Conservation (phyloP, 2,797 vertebrate genomes). For the Mus spretus region DNA sequence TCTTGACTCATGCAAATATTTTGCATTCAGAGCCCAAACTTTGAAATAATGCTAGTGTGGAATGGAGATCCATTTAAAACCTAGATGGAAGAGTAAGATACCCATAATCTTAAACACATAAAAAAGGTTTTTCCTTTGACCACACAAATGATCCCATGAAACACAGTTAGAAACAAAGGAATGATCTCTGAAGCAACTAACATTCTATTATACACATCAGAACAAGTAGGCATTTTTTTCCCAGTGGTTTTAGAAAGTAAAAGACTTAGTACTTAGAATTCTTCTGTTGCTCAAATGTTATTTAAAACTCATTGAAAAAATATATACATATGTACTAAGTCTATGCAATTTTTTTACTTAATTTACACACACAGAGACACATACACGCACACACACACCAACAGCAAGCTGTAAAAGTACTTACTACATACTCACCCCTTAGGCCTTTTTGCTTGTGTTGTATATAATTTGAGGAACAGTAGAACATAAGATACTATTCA, state of each 20-base stretch:
- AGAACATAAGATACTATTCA: conserved; percentile 84
- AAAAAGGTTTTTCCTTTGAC: neutral
- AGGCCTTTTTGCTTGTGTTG: conserved; percentile 63
- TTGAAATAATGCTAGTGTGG: neutral
- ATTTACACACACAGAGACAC: neutral
- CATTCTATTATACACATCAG: neutral
- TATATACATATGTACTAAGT: neutral
- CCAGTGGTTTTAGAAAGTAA: neutral
- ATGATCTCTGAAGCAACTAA: neutral
- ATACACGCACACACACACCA: neutral
- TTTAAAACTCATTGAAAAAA: neutral
- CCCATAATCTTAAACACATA: neutral
- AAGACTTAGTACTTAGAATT: neutral
- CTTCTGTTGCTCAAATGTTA: neutral
- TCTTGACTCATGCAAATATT: neutral
- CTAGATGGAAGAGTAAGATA: neutral
- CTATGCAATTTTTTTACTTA: neutral
- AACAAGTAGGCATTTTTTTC: neutral
- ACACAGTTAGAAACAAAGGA: neutral
- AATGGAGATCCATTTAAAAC: neutral
- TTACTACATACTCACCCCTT: neutral
- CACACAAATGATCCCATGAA: neutral
- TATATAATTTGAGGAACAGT: conserved; percentile 82
- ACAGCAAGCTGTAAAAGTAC: neutral
- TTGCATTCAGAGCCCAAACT: neutral